Percentiles rank a stretch among this genome's conserved stretches.
phyloP scores from a whole-genome alignment of 2,797 vertebrate species.

The Propithecus perrieri region DNA sequence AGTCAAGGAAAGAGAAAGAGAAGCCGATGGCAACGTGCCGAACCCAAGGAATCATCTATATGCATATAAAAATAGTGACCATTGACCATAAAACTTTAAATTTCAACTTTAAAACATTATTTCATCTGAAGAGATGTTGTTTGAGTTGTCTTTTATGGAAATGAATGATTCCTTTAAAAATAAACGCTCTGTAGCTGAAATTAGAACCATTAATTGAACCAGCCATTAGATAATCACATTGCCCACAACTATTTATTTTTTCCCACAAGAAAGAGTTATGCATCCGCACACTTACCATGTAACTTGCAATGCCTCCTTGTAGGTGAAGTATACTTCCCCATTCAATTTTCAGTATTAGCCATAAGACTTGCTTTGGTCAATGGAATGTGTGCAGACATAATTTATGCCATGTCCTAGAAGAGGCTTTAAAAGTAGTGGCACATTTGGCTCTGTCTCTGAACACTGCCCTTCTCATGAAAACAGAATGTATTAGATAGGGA shows the following conservation, averaged over 20 bases:
- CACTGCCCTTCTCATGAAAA: neutral
- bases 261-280: neutral
- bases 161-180: slow-evolving; percentile 8
- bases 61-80: neutral
- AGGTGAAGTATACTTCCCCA: neutral
- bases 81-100: neutral
- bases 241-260: neutral
- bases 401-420: neutral
- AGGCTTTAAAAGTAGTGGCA: neutral
- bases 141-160: neutral
- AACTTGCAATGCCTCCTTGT: neutral
- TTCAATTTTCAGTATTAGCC: neutral
- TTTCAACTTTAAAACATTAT: neutral
- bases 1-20: neutral
- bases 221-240: slow-evolving; percentile 11
- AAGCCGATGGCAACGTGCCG: neutral
- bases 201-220: slow-evolving; percentile 12
- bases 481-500: neutral
- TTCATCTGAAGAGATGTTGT: neutral
- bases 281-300: neutral
- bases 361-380: neutral
- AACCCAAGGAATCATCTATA: neutral
- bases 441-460: neutral
- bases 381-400: neutral
- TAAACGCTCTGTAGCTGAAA: slow-evolving; percentile 2